Conservation (phyloP, 1,140 invertebrate genomes). For the Bombus waltoni region DNA sequence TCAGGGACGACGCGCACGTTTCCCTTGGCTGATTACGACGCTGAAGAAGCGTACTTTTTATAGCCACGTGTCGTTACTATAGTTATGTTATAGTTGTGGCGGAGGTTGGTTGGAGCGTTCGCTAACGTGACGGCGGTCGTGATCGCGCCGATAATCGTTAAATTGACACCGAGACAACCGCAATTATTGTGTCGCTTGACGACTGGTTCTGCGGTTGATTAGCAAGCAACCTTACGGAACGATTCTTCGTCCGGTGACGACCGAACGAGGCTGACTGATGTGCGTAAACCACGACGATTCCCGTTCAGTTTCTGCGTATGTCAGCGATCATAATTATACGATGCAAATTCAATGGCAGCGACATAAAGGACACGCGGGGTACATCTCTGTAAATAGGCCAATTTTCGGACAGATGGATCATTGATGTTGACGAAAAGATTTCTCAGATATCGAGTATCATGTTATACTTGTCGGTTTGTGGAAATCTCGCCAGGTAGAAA, state of each 20-base stretch:
- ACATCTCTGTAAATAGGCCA: no score
- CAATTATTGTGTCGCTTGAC: neutral
- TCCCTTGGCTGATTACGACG: conserved; percentile 28
- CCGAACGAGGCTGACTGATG: neutral
- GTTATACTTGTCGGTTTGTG: no score
- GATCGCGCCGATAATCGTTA: conserved; percentile 28
- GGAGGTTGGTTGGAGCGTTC: neutral
- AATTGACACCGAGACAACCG: conserved; percentile 9
- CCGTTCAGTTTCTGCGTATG: neutral
- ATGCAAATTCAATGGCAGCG: no score
- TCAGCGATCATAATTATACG: no score
- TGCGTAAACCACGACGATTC: neutral
- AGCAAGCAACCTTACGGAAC: neutral
- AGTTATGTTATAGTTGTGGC: conserved; percentile 14
- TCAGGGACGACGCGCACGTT: conserved; percentile 32
- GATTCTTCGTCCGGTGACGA: neutral
- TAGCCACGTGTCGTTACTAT: conserved; percentile 30
- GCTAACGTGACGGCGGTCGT: conserved; percentile 11
- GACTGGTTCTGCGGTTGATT: neutral
- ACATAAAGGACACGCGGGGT: no score
- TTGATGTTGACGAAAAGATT: no score
- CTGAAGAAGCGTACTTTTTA: conserved; percentile 37
- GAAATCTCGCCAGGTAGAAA: no score
- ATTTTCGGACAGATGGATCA: no score
- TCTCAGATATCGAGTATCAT: no score